Base-by-base conservation (phyloP, 1,140 invertebrate genomes). In the Drosophila suzukii region DNA sequence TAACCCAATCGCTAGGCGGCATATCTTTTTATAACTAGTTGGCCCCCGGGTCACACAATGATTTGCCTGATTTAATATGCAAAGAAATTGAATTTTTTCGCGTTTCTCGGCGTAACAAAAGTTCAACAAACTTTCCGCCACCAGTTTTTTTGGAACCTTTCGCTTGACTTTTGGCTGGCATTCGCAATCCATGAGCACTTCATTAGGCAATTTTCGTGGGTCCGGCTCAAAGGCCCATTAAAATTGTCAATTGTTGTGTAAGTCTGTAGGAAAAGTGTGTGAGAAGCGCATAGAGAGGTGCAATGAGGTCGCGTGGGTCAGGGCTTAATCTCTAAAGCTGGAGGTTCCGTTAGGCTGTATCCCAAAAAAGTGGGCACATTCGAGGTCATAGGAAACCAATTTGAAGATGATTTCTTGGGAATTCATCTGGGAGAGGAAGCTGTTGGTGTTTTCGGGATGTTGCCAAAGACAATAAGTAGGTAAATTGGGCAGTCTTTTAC, bases 21-120 rank as follows among this genome's bases (percentile, higher is more conserved):
- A 76, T 43, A 58, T 78, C 51, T 86, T 60, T 79, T 75, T 62
- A 80, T 71, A 88, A 88, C 79, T 76, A 77, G 79, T 86, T 88
- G 83, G 66, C 47, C 83, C 83, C 24, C 51, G 51, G 61, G 61
- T 85, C 75, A 86, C 43, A 61, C 63, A 51, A 88, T 88, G 83
- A 89, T 88, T 83, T 66, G 72, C 49, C 80, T 89, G 65, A 88
- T 80, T 83, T 79, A 51, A 73, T 83, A 79, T 83, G 71, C 75
- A 81, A 72, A 65, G 44, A 58, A 71, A 81, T 75, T 65, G 46
- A 57, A 62, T 70, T 66, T 79, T 58, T 54, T 15, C 11, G 32
- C 49, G 15, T 5, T 51, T 71, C 51, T 57, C 30, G 39, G 34
- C 68, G 24, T 41, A 43, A 36, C 59, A 27, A 60, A 79, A 74